Evolutionary conservation across 2,113 vertebrate genomes (phyloP).

Genomic region (Steatornis caripensis): DNA sequence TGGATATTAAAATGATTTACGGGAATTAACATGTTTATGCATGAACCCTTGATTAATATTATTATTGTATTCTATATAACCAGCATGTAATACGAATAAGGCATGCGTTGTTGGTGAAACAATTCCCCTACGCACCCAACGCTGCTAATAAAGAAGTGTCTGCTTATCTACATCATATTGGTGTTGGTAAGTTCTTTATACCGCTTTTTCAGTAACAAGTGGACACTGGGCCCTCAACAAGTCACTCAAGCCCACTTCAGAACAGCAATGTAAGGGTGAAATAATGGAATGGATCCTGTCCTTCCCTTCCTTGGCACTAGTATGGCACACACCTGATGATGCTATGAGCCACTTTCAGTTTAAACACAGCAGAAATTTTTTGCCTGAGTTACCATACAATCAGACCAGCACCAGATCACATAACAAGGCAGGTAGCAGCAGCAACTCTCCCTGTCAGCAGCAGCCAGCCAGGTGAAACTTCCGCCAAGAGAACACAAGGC

Average conservation of each 20-base stretch:
- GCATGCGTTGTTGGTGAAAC: too few species aligned
- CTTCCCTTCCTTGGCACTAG: neutral
- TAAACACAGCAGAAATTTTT: neutral
- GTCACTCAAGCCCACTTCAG: neutral
- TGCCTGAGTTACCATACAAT: neutral
- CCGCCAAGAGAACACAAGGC: neutral
- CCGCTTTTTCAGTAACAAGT: too few species aligned
- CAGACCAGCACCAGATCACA: neutral
- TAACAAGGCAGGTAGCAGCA: neutral
- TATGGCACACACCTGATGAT: neutral
- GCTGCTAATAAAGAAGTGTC: too few species aligned
- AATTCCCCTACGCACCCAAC: too few species aligned
- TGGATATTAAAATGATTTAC: too few species aligned
- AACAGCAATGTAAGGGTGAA: neutral
- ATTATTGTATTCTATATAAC: too few species aligned
- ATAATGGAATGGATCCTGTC: neutral
- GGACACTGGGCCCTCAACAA: neutral
- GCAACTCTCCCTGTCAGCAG: neutral
- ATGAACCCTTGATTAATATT: too few species aligned
- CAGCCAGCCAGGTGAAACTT: neutral
- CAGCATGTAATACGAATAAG: too few species aligned
- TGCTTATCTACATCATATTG: too few species aligned
- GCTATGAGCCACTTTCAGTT: neutral
- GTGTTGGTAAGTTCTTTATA: too few species aligned
- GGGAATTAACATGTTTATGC: too few species aligned